Conservation (phyloP, 2,113 vertebrate species). For the Anseranas semipalmata region DNA sequence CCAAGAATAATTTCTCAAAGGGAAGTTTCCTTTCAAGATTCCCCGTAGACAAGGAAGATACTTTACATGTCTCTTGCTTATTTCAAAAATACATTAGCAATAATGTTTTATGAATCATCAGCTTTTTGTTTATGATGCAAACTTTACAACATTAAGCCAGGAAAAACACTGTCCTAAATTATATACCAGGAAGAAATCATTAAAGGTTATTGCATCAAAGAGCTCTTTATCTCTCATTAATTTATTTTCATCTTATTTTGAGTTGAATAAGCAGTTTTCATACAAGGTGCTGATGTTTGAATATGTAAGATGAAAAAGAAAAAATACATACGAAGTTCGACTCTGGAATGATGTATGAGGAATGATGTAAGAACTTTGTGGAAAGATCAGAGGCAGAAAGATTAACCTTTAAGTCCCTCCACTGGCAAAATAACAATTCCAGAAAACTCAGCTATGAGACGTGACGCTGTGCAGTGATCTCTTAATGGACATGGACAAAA, state of each 20-base stretch:
- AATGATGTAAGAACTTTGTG: slow-evolving; percentile 36
- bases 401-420: slow-evolving; percentile 12
- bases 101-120: slow-evolving; percentile 66
- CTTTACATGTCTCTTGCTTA: slow-evolving; percentile 69
- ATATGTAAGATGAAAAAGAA: slow-evolving; percentile 45
- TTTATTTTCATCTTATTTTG: slow-evolving; percentile 68
- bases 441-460: neutral
- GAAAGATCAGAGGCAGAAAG: slow-evolving; percentile 48
- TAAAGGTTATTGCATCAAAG: slow-evolving; percentile 68
- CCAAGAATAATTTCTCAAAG: slow-evolving; percentile 73
- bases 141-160: slow-evolving; percentile 60
- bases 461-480: neutral
- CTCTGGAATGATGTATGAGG: slow-evolving; percentile 9
- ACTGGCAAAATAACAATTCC: neutral
- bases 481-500: neutral
- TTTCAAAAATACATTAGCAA: slow-evolving; percentile 64
- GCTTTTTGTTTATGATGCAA: slow-evolving; percentile 67
- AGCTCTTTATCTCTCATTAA: slow-evolving; percentile 58
- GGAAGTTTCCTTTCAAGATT: slow-evolving; percentile 72
- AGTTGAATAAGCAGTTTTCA: slow-evolving; percentile 58
- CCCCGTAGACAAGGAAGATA: slow-evolving; percentile 52
- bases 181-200: slow-evolving; percentile 67
- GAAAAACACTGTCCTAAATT: slow-evolving; percentile 69
- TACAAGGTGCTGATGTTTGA: slow-evolving; percentile 41
- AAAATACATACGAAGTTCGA: neutral